Base-by-base conservation (phyloP, 2,113 vertebrate genomes). In the Machaerirhynchus nigripectus region DNA sequence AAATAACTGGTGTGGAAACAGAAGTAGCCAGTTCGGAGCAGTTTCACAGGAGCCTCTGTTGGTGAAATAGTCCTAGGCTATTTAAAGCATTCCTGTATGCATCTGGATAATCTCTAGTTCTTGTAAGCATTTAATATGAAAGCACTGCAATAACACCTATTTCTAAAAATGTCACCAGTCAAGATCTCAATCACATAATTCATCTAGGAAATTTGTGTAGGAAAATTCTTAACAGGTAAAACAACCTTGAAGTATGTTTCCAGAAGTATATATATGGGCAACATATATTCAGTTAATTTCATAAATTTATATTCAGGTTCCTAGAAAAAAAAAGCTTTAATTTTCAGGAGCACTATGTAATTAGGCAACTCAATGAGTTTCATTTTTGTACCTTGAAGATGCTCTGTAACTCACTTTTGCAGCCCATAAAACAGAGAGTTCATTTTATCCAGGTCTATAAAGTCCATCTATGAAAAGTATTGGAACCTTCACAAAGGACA, bases 71-170 rank as follows among this genome's bases (percentile, higher is more conserved):
- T 84, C 57, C 28, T 69, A 57, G 70, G 55, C 28, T 23, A 65
- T 88, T 77, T 76, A 81, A 88, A 86, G 31, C 68, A 80, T 78
- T 93, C 64, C 71, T 59, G 3, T 55, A 15, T 3, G 6, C 59
- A 55, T 83, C 85, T 95, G 83, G 95, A 59, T 77, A 88, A 84
- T 67, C 63, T 93, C 90, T 90, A 59, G 33, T 74, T 95, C 68
- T 79, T 44, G 20, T 70, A 87, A 61, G 59, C 30, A n/a, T 71
- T 84, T 65, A 67, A 77, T 84, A 65, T 55, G 67, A 84, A 91
- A 77, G 30, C 40, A 35, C 22, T 68, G 40, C 52, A 71, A 18
- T 82, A 74, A 52, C 64, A 86, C 61, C 28, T 79, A 37, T 70
- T 78, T 82, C 64, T 87, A 37, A 88, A 92, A 92, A 60, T 52